Percentiles rank a stretch among this genome's conserved stretches.
phyloP scores from a whole-genome alignment of 2,797 vertebrate genomes.

The Molossus molossus region DNA sequence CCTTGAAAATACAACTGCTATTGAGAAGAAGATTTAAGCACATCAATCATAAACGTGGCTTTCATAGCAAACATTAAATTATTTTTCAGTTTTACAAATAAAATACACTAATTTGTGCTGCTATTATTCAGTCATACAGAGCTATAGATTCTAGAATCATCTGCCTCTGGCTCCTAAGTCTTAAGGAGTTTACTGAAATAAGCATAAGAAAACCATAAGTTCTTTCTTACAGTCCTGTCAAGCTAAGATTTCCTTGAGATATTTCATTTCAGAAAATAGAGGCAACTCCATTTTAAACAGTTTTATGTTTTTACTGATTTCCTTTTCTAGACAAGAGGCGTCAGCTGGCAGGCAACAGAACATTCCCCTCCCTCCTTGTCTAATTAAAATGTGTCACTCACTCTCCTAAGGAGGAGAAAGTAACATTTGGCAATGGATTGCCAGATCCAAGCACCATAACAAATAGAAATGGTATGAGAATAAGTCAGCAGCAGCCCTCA shows the following conservation, averaged over 20 bases:
- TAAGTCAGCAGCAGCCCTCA: neutral
- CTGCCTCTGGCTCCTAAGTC: constrained; percentile 20
- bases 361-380: constrained; percentile 49
- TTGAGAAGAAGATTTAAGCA: neutral
- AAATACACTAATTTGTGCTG: neutral
- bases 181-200: constrained; percentile 39
- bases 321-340: constrained; percentile 16
- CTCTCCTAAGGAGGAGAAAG: constrained; percentile 50
- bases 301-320: constrained; percentile 27
- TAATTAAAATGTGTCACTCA: constrained; percentile 54
- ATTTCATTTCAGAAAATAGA: constrained; percentile 72
- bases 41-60: neutral
- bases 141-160: neutral
- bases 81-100: neutral
- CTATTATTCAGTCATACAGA: neutral
- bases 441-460: neutral
- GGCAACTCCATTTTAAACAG: constrained; percentile 58
- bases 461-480: neutral
- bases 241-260: constrained; percentile 41
- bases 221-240: neutral
- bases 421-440: constrained; percentile 58
- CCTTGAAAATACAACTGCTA: constrained; percentile 21
- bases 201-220: constrained; percentile 38
- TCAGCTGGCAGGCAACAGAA: constrained; percentile 65
- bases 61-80: neutral